Evolutionary conservation across 1,140 invertebrate species (phyloP).

Genomic region (Ips typographus): DNA sequence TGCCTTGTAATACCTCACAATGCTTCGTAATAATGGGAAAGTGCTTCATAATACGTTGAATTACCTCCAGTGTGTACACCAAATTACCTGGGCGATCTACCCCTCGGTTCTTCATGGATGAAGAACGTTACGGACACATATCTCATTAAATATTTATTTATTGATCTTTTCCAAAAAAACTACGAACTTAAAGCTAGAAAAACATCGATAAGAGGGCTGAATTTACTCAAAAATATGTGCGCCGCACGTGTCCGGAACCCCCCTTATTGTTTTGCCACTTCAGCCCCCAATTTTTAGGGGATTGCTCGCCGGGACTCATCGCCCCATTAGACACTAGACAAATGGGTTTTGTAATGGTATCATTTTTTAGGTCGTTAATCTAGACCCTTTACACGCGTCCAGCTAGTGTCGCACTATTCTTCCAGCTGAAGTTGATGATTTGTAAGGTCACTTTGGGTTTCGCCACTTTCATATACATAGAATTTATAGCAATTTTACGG

Average conservation of each 20-base stretch:
- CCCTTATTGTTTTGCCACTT: constrained; percentile 25
- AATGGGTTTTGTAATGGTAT: constrained; percentile 20
- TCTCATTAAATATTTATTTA: too few relatives aligned
- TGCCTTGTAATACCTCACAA: too few relatives aligned
- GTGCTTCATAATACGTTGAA: too few relatives aligned
- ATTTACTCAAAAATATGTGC: constrained; percentile 26
- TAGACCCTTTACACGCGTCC: background rate
- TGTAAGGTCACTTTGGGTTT: background rate
- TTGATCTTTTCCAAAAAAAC: too few relatives aligned
- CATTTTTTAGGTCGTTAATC: constrained; percentile 27
- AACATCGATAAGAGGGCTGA: constrained; percentile 4
- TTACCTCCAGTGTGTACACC: too few relatives aligned
- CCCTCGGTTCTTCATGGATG: too few relatives aligned
- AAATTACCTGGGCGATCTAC: too few relatives aligned
- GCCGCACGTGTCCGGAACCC: constrained; percentile 9
- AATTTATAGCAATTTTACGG: constrained; percentile 24
- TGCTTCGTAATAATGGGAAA: too few relatives aligned
- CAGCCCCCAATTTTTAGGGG: constrained; percentile 11
- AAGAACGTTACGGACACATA: too few relatives aligned
- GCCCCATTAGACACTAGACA: constrained; percentile 18
- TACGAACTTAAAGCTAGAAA: too few relatives aligned
- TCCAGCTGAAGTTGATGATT: background rate
- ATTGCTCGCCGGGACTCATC: constrained; percentile 11
- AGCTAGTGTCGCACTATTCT: background rate
- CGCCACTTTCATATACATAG: background rate